Conservation (phyloP, 30 jellyfish, hydroid and myxozoan species). For the Chrysaora quinquecirrha region DNA sequence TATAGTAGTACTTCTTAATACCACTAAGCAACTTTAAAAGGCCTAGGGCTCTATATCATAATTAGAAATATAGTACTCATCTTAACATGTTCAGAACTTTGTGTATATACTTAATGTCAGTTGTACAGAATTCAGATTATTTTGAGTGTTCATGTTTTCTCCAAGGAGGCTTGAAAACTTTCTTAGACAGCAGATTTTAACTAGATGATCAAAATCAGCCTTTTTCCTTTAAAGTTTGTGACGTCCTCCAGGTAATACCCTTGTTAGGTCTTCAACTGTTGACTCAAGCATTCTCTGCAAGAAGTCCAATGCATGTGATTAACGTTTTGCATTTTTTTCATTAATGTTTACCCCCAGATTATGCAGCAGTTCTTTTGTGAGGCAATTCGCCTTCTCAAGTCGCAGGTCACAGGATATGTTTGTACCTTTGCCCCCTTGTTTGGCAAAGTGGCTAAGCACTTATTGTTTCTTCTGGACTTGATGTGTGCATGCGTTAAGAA, state of each 20-base stretch:
- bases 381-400: constrained; percentile 4
- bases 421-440: constrained; percentile 34
- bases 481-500: constrained; percentile 18
- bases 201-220: background rate
- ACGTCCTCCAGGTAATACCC: background rate
- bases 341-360: constrained; percentile 6
- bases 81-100: background rate
- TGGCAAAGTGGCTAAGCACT: constrained; percentile 58
- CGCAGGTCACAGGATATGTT: constrained; percentile 13
- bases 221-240: constrained; percentile 19
- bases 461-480: constrained; percentile 47
- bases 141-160: background rate
- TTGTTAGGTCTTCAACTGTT: background rate
- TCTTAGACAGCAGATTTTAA: constrained; percentile 10
- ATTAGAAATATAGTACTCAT: no score
- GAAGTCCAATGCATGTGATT: constrained; percentile 10
- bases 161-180: background rate
- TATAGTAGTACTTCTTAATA: no score
- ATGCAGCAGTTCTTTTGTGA: constrained; percentile 22
- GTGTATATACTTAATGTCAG: background rate
- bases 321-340: constrained; percentile 30
- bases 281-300: constrained; percentile 1
- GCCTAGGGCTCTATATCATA: no score
- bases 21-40: no score
- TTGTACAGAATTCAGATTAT: background rate